Conservation (phyloP, 2,888 invertebrate species). For the Synergus japonicus region DNA sequence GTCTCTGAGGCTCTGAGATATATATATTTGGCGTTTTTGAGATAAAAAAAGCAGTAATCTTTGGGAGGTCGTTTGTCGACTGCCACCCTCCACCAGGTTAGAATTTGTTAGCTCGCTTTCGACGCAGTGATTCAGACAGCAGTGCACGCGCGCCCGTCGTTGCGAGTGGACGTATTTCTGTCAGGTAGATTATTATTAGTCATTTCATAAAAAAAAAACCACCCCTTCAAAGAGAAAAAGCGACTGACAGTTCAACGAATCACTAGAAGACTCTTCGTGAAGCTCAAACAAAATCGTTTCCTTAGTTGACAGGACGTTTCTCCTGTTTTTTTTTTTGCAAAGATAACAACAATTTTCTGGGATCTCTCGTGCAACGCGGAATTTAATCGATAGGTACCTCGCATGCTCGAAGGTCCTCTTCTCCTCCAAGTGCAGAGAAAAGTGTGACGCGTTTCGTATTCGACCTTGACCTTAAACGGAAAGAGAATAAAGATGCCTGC, state of each 20-base stretch:
- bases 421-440: constrained; percentile 10
- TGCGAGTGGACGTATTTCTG: neutral
- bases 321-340: neutral
- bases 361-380: constrained; percentile 30
- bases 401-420: constrained; percentile 13
- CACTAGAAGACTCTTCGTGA: neutral
- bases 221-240: constrained; percentile 1
- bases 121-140: neutral
- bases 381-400: constrained; percentile 39
- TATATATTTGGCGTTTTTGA: neutral
- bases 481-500: constrained; percentile 82
- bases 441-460: constrained; percentile 39
- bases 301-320: neutral
- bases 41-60: neutral
- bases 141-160: constrained; percentile 22
- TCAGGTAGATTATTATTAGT: neutral
- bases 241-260: constrained; percentile 17
- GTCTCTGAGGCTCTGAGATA: too few species aligned
- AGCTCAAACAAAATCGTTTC: neutral
- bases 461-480: constrained; percentile 49
- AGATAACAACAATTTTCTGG: neutral
- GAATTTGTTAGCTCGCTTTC: neutral
- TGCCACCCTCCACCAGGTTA: neutral
- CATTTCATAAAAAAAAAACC: neutral
- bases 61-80: neutral